phyloP scores from a whole-genome alignment of 2,113 vertebrate genomes.

The Hemicordylus capensis region DNA sequence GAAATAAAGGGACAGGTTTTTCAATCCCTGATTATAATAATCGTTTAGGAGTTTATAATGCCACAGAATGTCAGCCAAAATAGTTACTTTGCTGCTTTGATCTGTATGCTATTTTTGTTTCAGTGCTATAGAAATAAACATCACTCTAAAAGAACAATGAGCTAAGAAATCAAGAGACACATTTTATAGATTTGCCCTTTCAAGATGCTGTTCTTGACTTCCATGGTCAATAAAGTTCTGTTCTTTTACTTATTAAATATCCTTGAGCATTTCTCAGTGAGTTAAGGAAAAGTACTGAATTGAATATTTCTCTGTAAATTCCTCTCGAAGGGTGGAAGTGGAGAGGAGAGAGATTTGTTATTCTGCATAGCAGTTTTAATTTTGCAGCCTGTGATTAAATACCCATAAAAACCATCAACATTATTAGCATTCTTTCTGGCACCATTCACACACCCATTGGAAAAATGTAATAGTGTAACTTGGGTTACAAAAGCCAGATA shows the following conservation, averaged over 20 bases:
- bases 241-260: neutral
- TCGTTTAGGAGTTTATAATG: conserved; percentile 12
- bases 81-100: neutral
- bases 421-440: neutral
- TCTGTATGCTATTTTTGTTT: neutral
- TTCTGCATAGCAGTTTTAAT: neutral
- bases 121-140: neutral
- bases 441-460: too few species aligned
- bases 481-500: neutral
- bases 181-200: conserved; percentile 1
- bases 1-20: neutral
- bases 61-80: neutral
- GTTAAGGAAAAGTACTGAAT: neutral
- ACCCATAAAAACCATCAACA: neutral
- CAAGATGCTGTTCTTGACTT: neutral
- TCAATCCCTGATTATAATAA: neutral
- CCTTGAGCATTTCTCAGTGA: neutral
- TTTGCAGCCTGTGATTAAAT: neutral
- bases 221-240: neutral
- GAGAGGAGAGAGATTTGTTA: neutral
- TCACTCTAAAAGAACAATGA: neutral
- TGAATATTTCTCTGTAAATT: neutral
- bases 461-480: neutral
- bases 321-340: neutral
- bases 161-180: neutral